A percentile compares a stretch with the other conserved stretches of the same genome.
Evolutionary conservation across 2,113 vertebrate species (phyloP).

Genomic region (Madoqua kirkii): DNA sequence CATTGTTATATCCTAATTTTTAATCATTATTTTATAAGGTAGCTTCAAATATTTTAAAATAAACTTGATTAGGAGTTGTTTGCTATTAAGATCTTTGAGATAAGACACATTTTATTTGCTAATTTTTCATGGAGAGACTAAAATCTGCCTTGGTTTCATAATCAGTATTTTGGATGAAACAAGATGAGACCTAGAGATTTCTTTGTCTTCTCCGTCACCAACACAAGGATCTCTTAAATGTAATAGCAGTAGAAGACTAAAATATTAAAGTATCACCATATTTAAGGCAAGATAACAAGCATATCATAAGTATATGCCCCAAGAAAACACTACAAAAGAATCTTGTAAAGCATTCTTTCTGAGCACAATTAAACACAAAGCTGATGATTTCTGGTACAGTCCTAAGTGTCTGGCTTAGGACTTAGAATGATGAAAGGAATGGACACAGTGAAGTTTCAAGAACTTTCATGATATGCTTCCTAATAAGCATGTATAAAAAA

Average conservation of each 20-base stretch:
- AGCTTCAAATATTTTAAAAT: neutral
- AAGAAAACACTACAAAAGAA: neutral
- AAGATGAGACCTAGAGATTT: neutral
- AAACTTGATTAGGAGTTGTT: neutral
- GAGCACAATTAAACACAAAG: neutral
- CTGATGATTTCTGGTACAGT: neutral
- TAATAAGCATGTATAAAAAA: neutral
- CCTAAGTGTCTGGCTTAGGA: neutral
- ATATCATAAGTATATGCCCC: neutral
- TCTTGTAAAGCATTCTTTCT: neutral
- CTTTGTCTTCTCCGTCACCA: neutral
- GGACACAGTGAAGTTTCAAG: neutral
- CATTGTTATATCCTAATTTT: neutral
- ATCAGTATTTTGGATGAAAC: neutral
- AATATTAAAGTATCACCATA: slow-evolving; percentile 6
- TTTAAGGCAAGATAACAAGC: neutral
- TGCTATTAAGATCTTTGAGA: neutral
- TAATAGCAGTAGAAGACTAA: neutral
- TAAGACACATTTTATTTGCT: neutral
- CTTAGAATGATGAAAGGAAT: neutral
- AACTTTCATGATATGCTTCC: neutral
- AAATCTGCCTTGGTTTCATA: neutral
- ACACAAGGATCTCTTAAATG: neutral
- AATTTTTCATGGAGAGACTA: neutral
- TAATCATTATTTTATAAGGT: neutral